These are phyloP conservation scores for Hafferia zeledoni DNA, from an alignment of 2,797 vertebrate genomes.

Conservation along the genomic window DNA sequence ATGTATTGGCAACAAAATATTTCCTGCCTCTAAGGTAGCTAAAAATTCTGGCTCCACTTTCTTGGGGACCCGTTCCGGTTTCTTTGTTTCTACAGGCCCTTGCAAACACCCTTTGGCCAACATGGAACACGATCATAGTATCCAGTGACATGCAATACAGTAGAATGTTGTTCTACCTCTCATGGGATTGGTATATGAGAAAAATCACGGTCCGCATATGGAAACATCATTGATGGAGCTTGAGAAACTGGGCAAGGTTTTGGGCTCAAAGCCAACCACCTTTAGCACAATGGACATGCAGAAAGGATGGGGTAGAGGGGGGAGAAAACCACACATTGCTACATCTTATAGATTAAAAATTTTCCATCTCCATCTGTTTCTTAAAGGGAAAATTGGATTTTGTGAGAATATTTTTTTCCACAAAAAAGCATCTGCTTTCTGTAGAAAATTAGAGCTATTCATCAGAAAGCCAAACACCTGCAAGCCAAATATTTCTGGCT, in stretches of 20 bases:
- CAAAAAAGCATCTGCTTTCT: not conserved
- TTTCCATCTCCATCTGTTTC: not conserved
- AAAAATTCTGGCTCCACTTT: not conserved
- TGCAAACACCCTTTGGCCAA: not conserved
- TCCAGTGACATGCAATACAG: not conserved
- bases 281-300: not conserved
- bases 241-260: not conserved
- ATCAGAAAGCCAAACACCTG: conserved; percentile 44
- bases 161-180: not conserved
- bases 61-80: not conserved
- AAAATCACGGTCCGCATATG: not conserved
- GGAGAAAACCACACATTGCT: not conserved
- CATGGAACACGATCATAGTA: fast-evolving
- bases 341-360: not conserved
- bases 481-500: conserved; percentile 36
- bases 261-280: not conserved
- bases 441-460: conserved; percentile 43
- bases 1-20: not conserved
- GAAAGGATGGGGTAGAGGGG: not conserved
- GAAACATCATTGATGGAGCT: not conserved
- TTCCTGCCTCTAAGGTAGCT: not conserved
- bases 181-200: not conserved
- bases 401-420: not conserved
- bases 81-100: not conserved
- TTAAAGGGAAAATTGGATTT: conserved; percentile 38